These are phyloP conservation scores for Atherix ibis DNA, from an alignment of 2,888 invertebrate genomes.

Conservation along the genomic window DNA sequence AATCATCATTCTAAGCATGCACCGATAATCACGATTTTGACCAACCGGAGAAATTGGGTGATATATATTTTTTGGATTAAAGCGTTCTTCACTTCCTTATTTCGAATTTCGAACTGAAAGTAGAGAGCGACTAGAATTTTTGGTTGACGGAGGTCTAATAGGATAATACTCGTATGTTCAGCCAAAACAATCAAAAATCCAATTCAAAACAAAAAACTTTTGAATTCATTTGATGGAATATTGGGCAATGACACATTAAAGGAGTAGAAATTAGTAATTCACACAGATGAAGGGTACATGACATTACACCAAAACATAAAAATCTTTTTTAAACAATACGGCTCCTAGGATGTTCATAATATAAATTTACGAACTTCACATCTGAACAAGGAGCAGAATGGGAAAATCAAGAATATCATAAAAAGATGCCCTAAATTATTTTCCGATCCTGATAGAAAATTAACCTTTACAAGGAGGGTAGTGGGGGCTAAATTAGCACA, in stretches of 20 bases:
- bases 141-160: conserved; percentile 1
- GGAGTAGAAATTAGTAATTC: not conserved
- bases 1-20: not conserved
- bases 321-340: conserved; percentile 3
- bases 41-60: not conserved
- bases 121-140: conserved; percentile 1
- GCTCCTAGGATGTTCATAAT: not conserved
- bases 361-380: conserved; percentile 1
- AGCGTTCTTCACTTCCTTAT: conserved; percentile 3
- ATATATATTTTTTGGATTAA: conserved; percentile 2
- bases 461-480: not conserved
- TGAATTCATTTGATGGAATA: conserved; percentile 2
- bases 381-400: not conserved
- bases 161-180: conserved; percentile 2
- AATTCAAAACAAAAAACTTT: not conserved
- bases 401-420: not conserved
- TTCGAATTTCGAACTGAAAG: conserved; percentile 1
- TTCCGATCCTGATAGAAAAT: not conserved
- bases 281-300: conserved; percentile 2
- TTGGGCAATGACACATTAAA: conserved; percentile 1
- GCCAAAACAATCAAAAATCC: conserved; percentile 1
- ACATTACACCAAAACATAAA: not conserved
- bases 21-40: not conserved
- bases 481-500: conserved; percentile 1
- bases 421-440: not conserved